Evolutionary conservation across 2,797 vertebrate genomes (phyloP).

Genomic region (Anisognathus igniventris): DNA sequence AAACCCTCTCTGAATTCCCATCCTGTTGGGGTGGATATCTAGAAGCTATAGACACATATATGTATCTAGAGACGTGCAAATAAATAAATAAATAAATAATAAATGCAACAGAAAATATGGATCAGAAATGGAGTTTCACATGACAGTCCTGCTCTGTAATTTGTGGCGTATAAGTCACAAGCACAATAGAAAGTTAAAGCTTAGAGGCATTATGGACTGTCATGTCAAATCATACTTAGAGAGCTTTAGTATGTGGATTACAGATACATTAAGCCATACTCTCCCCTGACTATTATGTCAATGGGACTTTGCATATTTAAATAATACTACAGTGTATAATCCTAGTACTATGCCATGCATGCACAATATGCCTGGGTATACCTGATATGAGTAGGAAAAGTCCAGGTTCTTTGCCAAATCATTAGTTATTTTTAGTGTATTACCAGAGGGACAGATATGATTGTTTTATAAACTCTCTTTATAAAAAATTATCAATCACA

Average conservation of each 20-base stretch:
- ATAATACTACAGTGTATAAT: slow-evolving; percentile 52
- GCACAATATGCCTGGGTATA: not conserved
- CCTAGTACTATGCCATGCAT: not conserved
- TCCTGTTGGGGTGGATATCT: not conserved
- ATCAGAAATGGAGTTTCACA: slow-evolving; percentile 20
- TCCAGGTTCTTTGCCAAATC: not conserved
- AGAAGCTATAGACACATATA: not conserved
- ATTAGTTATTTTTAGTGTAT: not conserved
- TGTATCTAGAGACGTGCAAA: not conserved
- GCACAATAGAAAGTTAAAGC: slow-evolving; percentile 55
- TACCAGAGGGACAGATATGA: not conserved
- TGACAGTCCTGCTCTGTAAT: slow-evolving; percentile 31
- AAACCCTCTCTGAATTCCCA: not conserved
- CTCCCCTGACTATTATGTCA: slow-evolving; percentile 61
- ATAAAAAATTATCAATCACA: not conserved
- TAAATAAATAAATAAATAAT: not conserved
- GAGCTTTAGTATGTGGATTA: slow-evolving; percentile 66
- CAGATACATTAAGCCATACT: slow-evolving; percentile 51
- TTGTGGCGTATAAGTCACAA: slow-evolving; percentile 44
- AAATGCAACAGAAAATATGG: not conserved
- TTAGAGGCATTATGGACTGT: slow-evolving; percentile 54
- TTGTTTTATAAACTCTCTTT: not conserved
- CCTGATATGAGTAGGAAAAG: not conserved
- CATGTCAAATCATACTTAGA: slow-evolving; percentile 60
- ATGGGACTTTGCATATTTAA: slow-evolving; percentile 65